Evolutionary conservation across 2,797 vertebrate species (phyloP), one percentile per base, ranked within the genome.

Genomic region (Onychomys leucogaster): DNA sequence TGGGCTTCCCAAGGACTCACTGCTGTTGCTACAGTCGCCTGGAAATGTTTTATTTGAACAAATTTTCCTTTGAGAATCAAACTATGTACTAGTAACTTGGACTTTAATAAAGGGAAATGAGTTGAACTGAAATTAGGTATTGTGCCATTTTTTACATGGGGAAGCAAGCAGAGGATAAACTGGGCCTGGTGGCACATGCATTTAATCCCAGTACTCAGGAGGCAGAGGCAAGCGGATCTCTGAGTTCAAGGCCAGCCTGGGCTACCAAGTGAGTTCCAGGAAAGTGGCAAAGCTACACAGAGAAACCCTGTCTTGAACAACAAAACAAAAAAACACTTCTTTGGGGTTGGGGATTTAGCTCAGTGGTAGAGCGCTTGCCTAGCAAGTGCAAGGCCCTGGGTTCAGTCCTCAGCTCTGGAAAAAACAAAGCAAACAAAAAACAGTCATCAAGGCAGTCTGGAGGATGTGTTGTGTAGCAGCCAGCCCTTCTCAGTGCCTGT

Each of bases 101-200:
- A 97, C 98, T 97, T 97, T 98, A 99, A 98, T 99, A 99, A 99
- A 96, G 96, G 98, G 97, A 98, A 96, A 95, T 94, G 95, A 97
- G 98, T 98, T 98, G 97, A 98, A 98, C 96, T 95, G 98, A 94
- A 43, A 88, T 0, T 19, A 49, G 49, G 21, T 92, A 41, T 21
- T 3, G 71, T 57, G 93, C 41, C 57, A 65, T 0, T 93, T 88
- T 98, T 98, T 96, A 6, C 90, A 57, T 16, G 95, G 63, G 57
- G 75, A 94, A 95, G 13, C 6, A 94, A 95, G 13, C 6, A 80
- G 63, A n/a, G 94, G 87, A 65, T 77, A 59, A 52, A 8, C 63
- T 52, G 83, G 83, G 32, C 43, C 46, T 63, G 37, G 41, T 59
- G 87, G 8, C 14, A 2, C 29, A 61, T 4, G 13, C 11, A 17